These are phyloP conservation scores for Tyria jacobaeae DNA, from an alignment of 2,888 invertebrate genomes.

Conservation along the genomic window DNA sequence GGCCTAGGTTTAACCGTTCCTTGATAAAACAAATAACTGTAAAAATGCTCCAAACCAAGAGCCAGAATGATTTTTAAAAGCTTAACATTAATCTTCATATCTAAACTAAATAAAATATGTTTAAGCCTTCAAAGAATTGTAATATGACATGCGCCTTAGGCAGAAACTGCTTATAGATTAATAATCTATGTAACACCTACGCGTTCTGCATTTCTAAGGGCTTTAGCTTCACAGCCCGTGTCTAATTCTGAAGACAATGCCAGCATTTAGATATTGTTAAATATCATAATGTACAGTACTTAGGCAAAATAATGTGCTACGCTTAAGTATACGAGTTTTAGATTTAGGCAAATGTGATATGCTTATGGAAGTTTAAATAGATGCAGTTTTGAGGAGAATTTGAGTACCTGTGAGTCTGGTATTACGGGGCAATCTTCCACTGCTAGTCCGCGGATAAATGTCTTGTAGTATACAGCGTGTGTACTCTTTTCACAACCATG, in stretches of 20 bases:
- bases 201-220: conserved; percentile 61
- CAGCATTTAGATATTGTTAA: conserved; percentile 81
- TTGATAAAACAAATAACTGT: too few relatives aligned
- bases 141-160: conserved; percentile 28
- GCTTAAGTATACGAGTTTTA: conserved; percentile 39
- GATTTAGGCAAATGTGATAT: neutral
- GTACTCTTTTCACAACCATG: too few relatives aligned
- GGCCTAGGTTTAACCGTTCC: too few relatives aligned
- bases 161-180: conserved; percentile 26
- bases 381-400: neutral
- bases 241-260: conserved; percentile 80
- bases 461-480: too few relatives aligned
- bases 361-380: neutral
- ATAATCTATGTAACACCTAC: conserved; percentile 71
- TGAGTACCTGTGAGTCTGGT: neutral
- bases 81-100: neutral
- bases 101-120: neutral
- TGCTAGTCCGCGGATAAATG: neutral
- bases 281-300: conserved; percentile 76
- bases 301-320: conserved; percentile 70
- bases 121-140: neutral
- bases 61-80: neutral
- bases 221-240: conserved; percentile 65
- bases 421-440: neutral
- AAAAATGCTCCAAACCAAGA: neutral